These are phyloP conservation scores for Drosophila nr. perissopoda DNA, from an alignment of 2,888 invertebrate genomes.

Conservation along the genomic window DNA sequence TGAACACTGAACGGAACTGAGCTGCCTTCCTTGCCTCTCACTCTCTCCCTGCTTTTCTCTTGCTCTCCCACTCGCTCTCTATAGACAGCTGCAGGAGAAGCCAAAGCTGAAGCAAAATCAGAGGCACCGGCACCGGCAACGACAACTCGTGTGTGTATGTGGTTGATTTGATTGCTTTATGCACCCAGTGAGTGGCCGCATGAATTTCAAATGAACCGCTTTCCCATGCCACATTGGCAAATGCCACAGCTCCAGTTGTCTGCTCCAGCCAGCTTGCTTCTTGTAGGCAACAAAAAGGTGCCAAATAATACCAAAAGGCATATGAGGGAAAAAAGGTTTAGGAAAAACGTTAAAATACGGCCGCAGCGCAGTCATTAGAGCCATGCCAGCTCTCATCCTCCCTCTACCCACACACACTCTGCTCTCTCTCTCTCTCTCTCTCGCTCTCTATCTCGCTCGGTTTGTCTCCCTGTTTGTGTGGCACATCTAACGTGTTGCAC, in stretches of 20 bases:
- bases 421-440: neutral
- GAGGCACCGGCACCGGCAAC: neutral
- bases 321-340: slow-evolving; percentile 41
- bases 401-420: neutral
- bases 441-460: neutral
- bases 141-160: slow-evolving; percentile 65
- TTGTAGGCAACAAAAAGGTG: slow-evolving; percentile 40
- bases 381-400: slow-evolving; percentile 1
- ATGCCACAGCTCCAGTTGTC: slow-evolving; percentile 19
- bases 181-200: slow-evolving; percentile 83
- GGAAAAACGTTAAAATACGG: slow-evolving; percentile 51
- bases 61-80: neutral
- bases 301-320: slow-evolving; percentile 54
- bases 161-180: slow-evolving; percentile 84
- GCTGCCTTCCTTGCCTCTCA: slow-evolving; percentile 1
- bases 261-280: neutral
- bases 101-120: neutral
- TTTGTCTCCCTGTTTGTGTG: slow-evolving; percentile 5
- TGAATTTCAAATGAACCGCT: slow-evolving; percentile 81
- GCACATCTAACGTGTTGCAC: slow-evolving; percentile 70
- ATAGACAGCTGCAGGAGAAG: neutral
- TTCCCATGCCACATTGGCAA: slow-evolving; percentile 21
- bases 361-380: slow-evolving; percentile 68
- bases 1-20: slow-evolving; percentile 27
- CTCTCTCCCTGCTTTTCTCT: neutral